Percentiles rank a stretch among this genome's conserved stretches.
phyloP scores from a whole-genome alignment of 2,113 vertebrate species.

The Raja brachyura region DNA sequence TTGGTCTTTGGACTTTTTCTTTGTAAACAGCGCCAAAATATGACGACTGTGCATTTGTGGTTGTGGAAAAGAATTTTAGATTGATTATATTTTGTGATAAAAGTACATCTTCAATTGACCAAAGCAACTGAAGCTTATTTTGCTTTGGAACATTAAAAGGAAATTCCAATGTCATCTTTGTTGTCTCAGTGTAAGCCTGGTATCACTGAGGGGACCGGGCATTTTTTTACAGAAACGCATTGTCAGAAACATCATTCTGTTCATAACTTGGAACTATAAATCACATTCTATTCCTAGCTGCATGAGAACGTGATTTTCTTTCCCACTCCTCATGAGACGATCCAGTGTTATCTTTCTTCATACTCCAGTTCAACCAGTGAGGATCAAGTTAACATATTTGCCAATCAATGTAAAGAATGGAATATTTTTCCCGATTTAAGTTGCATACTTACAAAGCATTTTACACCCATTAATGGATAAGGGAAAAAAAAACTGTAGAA shows the following conservation, averaged over 20 bases:
- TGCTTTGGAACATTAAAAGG: neutral
- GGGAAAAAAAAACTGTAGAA: neutral
- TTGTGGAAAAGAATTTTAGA: neutral
- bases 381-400: slow-evolving; percentile 32
- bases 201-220: neutral
- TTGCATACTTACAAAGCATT: neutral
- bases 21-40: too few species aligned
- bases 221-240: neutral
- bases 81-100: neutral
- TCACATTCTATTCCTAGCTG: neutral
- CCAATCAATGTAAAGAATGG: slow-evolving; percentile 30
- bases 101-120: neutral
- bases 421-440: neutral
- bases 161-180: neutral
- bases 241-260: neutral
- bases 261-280: neutral
- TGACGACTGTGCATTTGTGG: neutral
- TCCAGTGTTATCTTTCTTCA: slow-evolving; percentile 29
- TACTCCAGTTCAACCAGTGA: neutral
- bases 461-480: neutral
- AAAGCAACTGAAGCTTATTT: neutral
- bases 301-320: slow-evolving; percentile 10
- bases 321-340: neutral
- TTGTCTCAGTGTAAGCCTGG: neutral
- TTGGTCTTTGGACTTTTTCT: too few species aligned